Conservation (phyloP, 2,888 invertebrate genomes). For the Cantharis rufa region DNA sequence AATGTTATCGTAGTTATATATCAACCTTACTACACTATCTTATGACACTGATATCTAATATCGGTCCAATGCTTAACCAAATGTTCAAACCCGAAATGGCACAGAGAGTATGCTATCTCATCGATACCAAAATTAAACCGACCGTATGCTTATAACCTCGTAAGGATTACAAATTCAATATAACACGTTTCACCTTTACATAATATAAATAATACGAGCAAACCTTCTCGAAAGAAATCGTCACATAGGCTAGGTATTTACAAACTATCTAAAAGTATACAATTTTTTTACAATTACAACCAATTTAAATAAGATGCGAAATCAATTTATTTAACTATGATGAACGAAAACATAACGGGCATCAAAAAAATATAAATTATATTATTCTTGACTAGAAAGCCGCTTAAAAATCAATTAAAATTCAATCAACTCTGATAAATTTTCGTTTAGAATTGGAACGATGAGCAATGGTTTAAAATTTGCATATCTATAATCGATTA, state of each 20-base stretch:
- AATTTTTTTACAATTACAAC: neutral
- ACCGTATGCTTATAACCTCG: constrained; percentile 7
- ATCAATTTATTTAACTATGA: neutral
- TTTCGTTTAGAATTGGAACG: neutral
- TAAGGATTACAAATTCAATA: neutral
- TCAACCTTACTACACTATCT: constrained; percentile 19
- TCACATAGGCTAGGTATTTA: neutral
- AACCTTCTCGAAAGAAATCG: neutral
- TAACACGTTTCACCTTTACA: neutral
- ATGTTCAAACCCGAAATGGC: constrained; percentile 22
- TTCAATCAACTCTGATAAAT: neutral
- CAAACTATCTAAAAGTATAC: neutral
- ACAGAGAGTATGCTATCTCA: constrained; percentile 2
- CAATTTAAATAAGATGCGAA: neutral
- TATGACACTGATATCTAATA: constrained; percentile 24
- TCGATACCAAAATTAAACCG: constrained; percentile 8
- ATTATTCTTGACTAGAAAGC: neutral
- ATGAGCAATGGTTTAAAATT: constrained; percentile 2
- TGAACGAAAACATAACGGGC: neutral
- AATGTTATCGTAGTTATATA: constrained; percentile 20
- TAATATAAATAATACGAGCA: neutral
- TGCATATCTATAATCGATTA: neutral
- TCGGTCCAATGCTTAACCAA: constrained; percentile 20
- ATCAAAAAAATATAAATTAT: neutral
- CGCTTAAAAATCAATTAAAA: constrained; percentile 3